A percentile compares a stretch with the other conserved stretches of the same genome.
These are phyloP conservation scores for Coptodon bakossiorum DNA, from an alignment of 2,113 vertebrate species.

Conservation along the genomic window DNA sequence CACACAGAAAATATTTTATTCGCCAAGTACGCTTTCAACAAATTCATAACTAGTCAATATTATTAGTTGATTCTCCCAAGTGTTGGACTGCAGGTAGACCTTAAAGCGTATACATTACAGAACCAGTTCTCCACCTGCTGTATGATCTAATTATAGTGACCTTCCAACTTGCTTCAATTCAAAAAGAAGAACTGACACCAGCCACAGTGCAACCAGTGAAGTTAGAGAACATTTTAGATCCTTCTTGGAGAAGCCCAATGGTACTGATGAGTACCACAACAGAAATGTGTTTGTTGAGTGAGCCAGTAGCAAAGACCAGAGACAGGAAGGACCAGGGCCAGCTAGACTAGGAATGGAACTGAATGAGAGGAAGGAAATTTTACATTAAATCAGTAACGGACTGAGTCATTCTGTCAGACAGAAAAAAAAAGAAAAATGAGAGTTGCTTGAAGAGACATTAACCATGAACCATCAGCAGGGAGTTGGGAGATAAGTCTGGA, in stretches of 20 bases:
- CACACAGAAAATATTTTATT: background rate
- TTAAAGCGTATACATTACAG: background rate
- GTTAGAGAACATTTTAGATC: background rate
- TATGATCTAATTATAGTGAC: background rate
- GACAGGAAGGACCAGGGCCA: background rate
- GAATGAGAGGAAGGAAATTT: background rate
- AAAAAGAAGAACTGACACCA: background rate
- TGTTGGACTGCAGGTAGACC: background rate
- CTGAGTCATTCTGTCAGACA: background rate
- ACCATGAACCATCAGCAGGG: fast-evolving
- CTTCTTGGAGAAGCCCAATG: background rate
- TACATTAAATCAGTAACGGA: background rate
- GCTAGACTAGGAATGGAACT: fast-evolving
- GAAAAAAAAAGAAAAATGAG: background rate
- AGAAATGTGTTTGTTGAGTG: background rate
- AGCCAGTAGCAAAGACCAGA: background rate
- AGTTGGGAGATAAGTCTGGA: background rate
- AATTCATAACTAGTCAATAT: background rate
- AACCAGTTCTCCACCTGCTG: background rate
- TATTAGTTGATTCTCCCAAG: background rate
- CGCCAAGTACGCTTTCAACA: fast-evolving
- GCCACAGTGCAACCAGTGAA: fast-evolving
- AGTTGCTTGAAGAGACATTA: background rate
- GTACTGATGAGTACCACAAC: background rate
- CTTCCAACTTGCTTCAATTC: too few species aligned